Evolutionary conservation across 2,888 invertebrate species (phyloP), one percentile per base, ranked within the genome.

Genomic region (Sympetrum striolatum): DNA sequence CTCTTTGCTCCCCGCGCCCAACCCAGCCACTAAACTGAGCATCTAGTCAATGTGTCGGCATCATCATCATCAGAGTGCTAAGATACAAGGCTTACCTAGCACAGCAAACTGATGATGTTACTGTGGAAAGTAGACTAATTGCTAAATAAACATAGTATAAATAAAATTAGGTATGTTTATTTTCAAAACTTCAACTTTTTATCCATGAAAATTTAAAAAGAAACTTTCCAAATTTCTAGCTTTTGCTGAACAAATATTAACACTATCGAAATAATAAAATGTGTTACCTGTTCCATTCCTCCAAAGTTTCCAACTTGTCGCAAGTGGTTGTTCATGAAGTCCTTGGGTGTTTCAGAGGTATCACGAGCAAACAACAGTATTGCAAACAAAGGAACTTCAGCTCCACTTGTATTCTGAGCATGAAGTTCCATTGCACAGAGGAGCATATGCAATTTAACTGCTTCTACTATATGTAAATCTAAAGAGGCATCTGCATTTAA

Each of bases 341-440:
- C 92, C 81, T 92, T 92, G 6, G 94, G 93, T n/a, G 92, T 92
- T 80, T 92, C 91, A 3, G 94, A 94, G 2, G 94, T 93, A 91
- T 94, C 94, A 44, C 94, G 92, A 3, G 94, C 93, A 92, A 94
- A 94, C 92, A 94, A 92, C 90, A 94, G 92, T 92, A 93, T 93
- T 10, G 93, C 94, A 92, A 94, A 94, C 60, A 93, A 92, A 4
- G 94, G 94, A 35, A 94, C 93, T 58, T 93, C 93, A 37, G 91
- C 91, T 15, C 93, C 93, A 37, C 91, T 92, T 37, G 92, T 91
- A 91, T 92, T 92, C 48, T 92, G 92, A 53, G 92, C 91, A 91
- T 94, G 92, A 53, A 94, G 92, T 60, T 93, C 92, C 39, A 93
- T 92, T 31, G 93, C 93, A 86, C 93, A 92, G 37, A 93, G 92